Evolutionary conservation across 2,888 invertebrate genomes (phyloP), one percentile per base, ranked within the genome.

Genomic region (Julus scandinavius): DNA sequence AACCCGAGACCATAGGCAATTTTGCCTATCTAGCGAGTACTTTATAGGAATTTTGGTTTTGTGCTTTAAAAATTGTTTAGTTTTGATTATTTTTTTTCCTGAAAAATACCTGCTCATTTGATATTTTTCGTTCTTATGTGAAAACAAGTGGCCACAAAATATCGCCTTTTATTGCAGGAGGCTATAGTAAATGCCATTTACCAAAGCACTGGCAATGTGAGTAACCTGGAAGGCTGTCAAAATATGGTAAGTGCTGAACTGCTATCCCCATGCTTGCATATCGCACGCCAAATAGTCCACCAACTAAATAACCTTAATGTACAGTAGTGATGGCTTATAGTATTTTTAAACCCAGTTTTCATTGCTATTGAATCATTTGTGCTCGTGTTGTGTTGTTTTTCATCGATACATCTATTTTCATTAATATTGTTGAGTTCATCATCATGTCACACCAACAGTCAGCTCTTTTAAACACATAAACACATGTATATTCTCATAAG

Each of bases 151-250:
- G 84, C 38, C 83, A 84, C 38, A 84, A 84, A 29, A 84, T 84
- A 84, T 84, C 84, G 84, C 84, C 49, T 88, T 88, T 63, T 88
- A 40, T 89, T 89, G 85, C 89, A 89, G 89, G 89, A 89, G 88
- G 89, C 63, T 80, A 86, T 89, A 49, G 88, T 89, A 83, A 89
- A 89, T 89, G 89, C 88, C 83, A 63, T 89, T 85, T 89, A 89
- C 88, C 89, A 87, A 88, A 89, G 86, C 72, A 49, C 86, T 29
- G 87, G 88, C 87, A 89, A 85, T 86, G 89, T 87, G 58, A 63
- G 88, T 84, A 89, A 89, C 86, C 72, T 89, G 88, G 89, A 88
- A 49, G 88, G 87, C 86, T 89, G 84, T 84, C 89, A 89, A 88
- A 89, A 89, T 88, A 87, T 89, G 89, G 89, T 89, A 89, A 89